Conservation (phyloP, 1,140 invertebrate species). For the Druon quercuslanigerum region DNA sequence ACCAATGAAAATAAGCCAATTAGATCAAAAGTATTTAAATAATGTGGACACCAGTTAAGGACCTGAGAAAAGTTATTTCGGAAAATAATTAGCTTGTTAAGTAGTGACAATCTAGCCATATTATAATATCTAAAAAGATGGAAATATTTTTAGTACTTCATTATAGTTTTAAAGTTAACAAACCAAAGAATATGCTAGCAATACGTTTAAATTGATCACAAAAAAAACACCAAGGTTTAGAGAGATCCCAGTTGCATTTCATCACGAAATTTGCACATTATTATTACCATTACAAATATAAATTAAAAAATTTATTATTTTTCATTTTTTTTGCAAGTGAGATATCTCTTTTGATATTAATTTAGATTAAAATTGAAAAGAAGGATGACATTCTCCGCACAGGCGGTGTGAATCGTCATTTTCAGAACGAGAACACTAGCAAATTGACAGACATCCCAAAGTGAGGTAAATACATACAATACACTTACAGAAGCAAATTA, state of each 20-base stretch:
- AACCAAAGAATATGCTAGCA: neutral
- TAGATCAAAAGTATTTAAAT: neutral
- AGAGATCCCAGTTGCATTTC: neutral
- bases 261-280: no score
- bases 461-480: neutral
- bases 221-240: neutral
- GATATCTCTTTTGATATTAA: neutral
- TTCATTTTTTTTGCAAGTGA: neutral
- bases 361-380: neutral
- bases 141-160: no score
- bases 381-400: neutral
- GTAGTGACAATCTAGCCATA: no score
- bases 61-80: neutral
- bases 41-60: neutral
- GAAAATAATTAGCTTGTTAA: no score
- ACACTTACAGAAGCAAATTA: constrained; percentile 1
- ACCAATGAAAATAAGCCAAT: neutral
- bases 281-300: no score
- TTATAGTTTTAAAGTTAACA: neutral
- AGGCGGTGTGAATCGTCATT: neutral
- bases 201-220: neutral
- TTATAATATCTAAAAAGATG: no score
- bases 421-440: neutral
- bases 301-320: no score
- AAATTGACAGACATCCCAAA: neutral